Evolutionary conservation across 2,888 invertebrate species (phyloP), one percentile per base, ranked within the genome.

Genomic region (Polyommatus icarus): DNA sequence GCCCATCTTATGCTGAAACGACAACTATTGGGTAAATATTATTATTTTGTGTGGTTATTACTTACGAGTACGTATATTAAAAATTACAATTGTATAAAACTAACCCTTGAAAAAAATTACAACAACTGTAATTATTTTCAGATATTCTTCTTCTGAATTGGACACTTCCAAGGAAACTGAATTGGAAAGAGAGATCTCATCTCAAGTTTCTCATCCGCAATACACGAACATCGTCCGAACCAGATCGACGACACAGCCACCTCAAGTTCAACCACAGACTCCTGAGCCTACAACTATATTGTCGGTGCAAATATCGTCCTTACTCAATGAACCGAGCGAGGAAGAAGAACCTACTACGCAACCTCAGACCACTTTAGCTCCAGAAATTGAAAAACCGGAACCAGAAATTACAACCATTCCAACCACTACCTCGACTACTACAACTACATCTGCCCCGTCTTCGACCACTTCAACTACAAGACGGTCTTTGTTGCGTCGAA

Each of bases 11-110:
- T 7, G 90, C 91, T 81, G 94, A 93, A 83, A 84, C 91, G 15
- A 92, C 94, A 12, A 95, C 95, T 77, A 85, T 87, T 32, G 93
- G 90, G 95, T 95, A 89, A 91, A 93, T 87, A 76, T 59, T 54
- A 79, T 73, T 6, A 40, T 6, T 73, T 57, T 4, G 18, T 18
- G 15, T 50, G 15, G 10, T 32, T 18, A 59, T 36, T 20, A 32
- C 57, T 29, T 20, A 29, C 20, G 20, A 8, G 2, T 15, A 59
- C 8, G 1, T 59, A 20, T 2, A 8, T 59, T 18, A 54, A 54
- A 54, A 50, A 40, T 40, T 3, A 50, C 5, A 1, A 54, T 54
- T 54, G 15, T 15, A 54, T 4, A 54, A 54, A 54, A 54, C 18
- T 18, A 18, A 54, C 18, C 4, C 0, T 54, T 54, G 18, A 54